A percentile compares a stretch with the other conserved stretches of the same genome.
Evolutionary conservation across 2,113 vertebrate genomes (phyloP).

Genomic region (Sardina pilchardus): DNA sequence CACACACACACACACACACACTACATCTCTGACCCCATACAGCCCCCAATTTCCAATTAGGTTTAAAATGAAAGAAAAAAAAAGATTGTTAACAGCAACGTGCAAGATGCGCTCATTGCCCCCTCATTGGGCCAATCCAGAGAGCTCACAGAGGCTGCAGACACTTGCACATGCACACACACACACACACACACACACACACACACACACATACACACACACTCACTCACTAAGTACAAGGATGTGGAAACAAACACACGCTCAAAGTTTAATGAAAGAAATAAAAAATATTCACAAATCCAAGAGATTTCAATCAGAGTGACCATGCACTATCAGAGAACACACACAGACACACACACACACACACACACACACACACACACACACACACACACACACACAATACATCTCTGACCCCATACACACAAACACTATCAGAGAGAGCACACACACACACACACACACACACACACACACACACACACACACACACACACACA

Average conservation of each 20-base stretch:
- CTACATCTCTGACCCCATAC: no score
- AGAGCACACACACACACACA: no score
- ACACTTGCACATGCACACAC: background rate
- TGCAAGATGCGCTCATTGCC: no score
- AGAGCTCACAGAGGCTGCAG: no score
- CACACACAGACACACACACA: background rate
- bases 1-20: no score
- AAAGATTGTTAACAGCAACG: slow-evolving; percentile 22
- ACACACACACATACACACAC: background rate
- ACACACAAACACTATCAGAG: background rate
- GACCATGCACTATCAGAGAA: no score
- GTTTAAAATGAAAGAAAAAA: slow-evolving; percentile 49
- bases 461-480: background rate
- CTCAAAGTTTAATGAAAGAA: background rate
- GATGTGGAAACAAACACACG: background rate
- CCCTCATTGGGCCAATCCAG: no score
- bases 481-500: background rate
- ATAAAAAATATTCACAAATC: background rate
- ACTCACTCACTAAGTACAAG: background rate
- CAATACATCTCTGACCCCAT: background rate
- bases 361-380: background rate
- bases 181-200: slow-evolving; percentile 15
- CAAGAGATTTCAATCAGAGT: background rate
- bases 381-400: background rate
- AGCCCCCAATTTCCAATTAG: slow-evolving; percentile 73